Conservation (phyloP, 2,113 vertebrate species). For the Tachycineta bicolor region DNA sequence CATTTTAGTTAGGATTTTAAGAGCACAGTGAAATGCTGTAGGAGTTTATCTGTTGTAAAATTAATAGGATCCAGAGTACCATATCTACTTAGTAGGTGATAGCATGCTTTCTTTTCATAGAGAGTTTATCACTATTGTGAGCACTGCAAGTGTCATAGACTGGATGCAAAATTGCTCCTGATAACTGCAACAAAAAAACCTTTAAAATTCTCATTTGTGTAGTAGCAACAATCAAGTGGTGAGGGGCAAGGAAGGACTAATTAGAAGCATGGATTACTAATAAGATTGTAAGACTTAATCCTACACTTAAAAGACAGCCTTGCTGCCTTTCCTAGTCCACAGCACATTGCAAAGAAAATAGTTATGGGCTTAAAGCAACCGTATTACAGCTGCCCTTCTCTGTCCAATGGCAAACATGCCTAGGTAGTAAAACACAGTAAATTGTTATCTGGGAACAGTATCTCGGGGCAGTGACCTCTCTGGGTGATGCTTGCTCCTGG, state of each 20-base stretch:
- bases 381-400: not conserved
- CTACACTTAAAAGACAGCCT: not conserved
- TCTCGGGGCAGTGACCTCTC: not conserved
- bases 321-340: conserved; percentile 11
- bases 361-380: not conserved
- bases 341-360: conserved; percentile 13
- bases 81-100: conserved; percentile 37
- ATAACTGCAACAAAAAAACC: not conserved
- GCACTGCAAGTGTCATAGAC: conserved; percentile 10
- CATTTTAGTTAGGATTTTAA: conserved; percentile 69
- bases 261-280: not conserved
- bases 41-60: conserved; percentile 65
- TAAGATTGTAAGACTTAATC: not conserved
- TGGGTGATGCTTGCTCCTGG: not conserved
- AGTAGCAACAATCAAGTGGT: not conserved
- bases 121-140: conserved; percentile 32
- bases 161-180: conserved; percentile 42
- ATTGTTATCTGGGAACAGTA: not conserved
- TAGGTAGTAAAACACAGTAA: not conserved
- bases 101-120: conserved; percentile 57
- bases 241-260: not conserved
- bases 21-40: conserved; percentile 67
- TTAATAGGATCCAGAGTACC: conserved; percentile 56
- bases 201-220: not conserved
- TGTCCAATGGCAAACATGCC: not conserved